phyloP scores from a whole-genome alignment of 2,797 vertebrate species.

The Sebastes oblongus region DNA sequence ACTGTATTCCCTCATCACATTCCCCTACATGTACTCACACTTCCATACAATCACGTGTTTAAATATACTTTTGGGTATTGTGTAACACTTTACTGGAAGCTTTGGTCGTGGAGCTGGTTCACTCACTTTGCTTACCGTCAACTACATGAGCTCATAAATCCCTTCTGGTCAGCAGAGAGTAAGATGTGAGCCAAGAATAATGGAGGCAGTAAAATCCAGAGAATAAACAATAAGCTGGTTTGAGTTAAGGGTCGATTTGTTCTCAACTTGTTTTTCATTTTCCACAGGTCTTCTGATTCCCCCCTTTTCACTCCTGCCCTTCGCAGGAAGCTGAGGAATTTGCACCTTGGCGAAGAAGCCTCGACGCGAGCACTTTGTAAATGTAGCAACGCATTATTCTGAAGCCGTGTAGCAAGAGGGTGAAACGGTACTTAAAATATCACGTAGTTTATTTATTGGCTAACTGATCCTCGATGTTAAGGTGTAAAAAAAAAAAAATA shows the following conservation, averaged over 20 bases:
- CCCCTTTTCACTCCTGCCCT: constrained; percentile 42
- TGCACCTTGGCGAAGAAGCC: constrained; percentile 67
- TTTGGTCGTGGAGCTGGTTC: neutral
- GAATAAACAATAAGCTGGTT: constrained; percentile 15
- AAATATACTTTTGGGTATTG: neutral
- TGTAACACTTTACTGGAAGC: constrained; percentile 5
- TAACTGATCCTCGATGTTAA: constrained; percentile 53
- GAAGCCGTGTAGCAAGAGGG: constrained; percentile 44
- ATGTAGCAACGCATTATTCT: constrained; percentile 67
- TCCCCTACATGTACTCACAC: neutral
- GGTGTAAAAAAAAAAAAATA: constrained; percentile 31
- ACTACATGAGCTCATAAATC: constrained; percentile 44
- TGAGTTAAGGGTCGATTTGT: neutral
- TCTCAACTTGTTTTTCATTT: constrained; percentile 10
- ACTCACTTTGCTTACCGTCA: neutral
- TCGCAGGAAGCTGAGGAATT: constrained; percentile 70
- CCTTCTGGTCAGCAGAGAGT: constrained; percentile 3
- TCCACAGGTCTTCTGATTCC: constrained; percentile 54
- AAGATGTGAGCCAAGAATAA: constrained; percentile 20
- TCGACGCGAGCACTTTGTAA: constrained; percentile 76
- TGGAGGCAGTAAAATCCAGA: neutral
- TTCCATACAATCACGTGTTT: neutral
- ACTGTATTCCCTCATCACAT: neutral
- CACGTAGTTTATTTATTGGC: constrained; percentile 64
- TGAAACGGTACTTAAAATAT: constrained; percentile 44